Evolutionary conservation across 1,140 invertebrate genomes (phyloP).

Genomic region (Halesus radiatus): DNA sequence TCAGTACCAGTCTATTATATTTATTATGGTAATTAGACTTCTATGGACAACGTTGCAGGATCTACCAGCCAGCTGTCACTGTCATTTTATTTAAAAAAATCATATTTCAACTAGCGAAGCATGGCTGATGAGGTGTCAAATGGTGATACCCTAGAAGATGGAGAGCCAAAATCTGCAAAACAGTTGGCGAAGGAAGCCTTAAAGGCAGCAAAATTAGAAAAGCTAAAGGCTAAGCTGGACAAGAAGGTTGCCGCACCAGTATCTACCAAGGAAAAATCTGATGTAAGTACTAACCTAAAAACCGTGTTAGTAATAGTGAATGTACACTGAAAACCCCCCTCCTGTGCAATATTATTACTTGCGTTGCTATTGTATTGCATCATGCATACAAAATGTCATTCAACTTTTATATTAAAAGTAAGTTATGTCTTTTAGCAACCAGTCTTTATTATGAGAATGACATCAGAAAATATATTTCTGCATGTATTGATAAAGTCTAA

Average conservation of each 20-base stretch:
- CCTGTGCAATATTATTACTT: too few relatives aligned
- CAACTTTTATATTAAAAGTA: too few relatives aligned
- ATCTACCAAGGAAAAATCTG: constrained; percentile 62
- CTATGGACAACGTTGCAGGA: too few relatives aligned
- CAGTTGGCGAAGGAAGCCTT: constrained; percentile 92
- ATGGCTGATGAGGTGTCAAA: constrained; percentile 46
- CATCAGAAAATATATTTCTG: too few relatives aligned
- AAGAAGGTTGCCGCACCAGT: constrained; percentile 76
- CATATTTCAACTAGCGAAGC: constrained; percentile 3
- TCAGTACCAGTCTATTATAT: too few relatives aligned
- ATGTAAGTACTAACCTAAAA: constrained; percentile 42
- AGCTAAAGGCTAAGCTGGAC: constrained; percentile 91
- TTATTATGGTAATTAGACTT: too few relatives aligned
- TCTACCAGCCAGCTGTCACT: constrained; percentile 10
- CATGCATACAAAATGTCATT: background rate
- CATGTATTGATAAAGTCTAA: too few relatives aligned
- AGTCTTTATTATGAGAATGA: too few relatives aligned
- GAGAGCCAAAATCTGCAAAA: constrained; percentile 82
- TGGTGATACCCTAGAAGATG: constrained; percentile 54
- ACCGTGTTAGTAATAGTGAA: constrained; percentile 24
- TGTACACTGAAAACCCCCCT: background rate
- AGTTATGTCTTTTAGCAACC: too few relatives aligned
- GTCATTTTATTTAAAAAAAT: constrained; percentile 10
- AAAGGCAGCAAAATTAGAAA: constrained; percentile 90
- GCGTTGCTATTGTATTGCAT: background rate